These are phyloP conservation scores for Drosophila sulfurigaster DNA, from an alignment of 1,140 invertebrate species.

Conservation along the genomic window DNA sequence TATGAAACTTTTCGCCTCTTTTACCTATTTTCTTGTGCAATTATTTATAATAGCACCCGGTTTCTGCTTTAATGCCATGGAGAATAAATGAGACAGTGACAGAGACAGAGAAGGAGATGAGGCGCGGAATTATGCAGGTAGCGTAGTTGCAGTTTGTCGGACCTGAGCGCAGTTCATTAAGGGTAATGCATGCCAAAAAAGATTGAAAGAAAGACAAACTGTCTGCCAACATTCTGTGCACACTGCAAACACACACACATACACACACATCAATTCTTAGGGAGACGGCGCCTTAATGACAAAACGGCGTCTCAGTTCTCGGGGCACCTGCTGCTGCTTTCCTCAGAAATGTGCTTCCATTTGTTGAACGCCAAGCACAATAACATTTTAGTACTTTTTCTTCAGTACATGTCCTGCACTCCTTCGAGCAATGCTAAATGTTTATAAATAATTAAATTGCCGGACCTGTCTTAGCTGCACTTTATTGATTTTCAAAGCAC, in stretches of 20 bases:
- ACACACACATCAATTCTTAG: conserved; percentile 30
- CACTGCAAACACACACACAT: conserved; percentile 14
- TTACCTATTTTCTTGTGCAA: conserved; percentile 80
- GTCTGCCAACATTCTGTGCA: conserved; percentile 44
- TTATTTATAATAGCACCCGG: conserved; percentile 79
- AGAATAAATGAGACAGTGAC: neutral
- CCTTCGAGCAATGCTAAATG: conserved; percentile 15
- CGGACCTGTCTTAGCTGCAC: conserved; percentile 32
- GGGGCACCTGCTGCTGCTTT: conserved; percentile 71
- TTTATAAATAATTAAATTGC: conserved; percentile 74
- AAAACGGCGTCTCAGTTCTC: conserved; percentile 26
- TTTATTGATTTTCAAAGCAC: conserved; percentile 59
- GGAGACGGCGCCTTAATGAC: conserved; percentile 58
- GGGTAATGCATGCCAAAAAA: conserved; percentile 80
- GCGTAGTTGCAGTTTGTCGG: conserved; percentile 31
- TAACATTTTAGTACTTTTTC: conserved; percentile 38
- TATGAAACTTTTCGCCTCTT: conserved; percentile 62
- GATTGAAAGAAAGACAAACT: conserved; percentile 60
- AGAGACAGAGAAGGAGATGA: neutral
- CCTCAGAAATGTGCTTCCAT: conserved; percentile 57
- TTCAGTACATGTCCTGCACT: neutral
- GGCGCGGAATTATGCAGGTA: conserved; percentile 62
- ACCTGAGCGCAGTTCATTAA: conserved; percentile 68
- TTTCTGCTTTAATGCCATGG: conserved; percentile 32
- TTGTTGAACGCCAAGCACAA: conserved; percentile 33